phyloP scores from a whole-genome alignment of 2,888 invertebrate genomes.

The Epirrita christyi region DNA sequence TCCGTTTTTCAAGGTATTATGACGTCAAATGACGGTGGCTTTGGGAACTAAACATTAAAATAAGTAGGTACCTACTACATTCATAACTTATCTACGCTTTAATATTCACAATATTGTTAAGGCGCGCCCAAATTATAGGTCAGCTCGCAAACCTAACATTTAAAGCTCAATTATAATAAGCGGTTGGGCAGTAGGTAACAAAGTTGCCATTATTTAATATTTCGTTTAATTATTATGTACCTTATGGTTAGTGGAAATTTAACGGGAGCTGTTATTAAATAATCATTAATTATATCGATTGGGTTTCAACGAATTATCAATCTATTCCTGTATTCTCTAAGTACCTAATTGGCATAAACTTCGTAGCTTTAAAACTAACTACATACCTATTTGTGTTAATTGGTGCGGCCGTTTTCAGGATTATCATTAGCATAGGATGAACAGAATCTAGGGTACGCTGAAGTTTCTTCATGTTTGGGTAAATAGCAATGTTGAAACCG shows the following conservation, averaged over 20 bases:
- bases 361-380: too few relatives aligned
- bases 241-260: conserved; percentile 45
- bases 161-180: conserved; percentile 62
- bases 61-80: conserved; percentile 6
- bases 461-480: too few relatives aligned
- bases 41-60: conserved; percentile 6
- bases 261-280: conserved; percentile 55
- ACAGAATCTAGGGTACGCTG: too few relatives aligned
- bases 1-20: conserved; percentile 8
- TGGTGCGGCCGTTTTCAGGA: too few relatives aligned
- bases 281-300: conserved; percentile 6
- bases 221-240: conserved; percentile 51
- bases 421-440: too few relatives aligned
- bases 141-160: conserved; percentile 54
- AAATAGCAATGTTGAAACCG: too few relatives aligned
- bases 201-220: conserved; percentile 60
- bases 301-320: background rate
- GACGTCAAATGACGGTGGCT: conserved; percentile 14
- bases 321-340: too few relatives aligned
- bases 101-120: conserved; percentile 58
- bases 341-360: too few relatives aligned
- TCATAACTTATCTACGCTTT: conserved; percentile 42
- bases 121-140: conserved; percentile 63
- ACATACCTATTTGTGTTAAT: too few relatives aligned
- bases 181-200: conserved; percentile 51